Percentiles rank a stretch among this genome's conserved stretches.
These are phyloP conservation scores for Diplolepis rosae DNA, from an alignment of 2,888 invertebrate genomes.

Conservation along the genomic window DNA sequence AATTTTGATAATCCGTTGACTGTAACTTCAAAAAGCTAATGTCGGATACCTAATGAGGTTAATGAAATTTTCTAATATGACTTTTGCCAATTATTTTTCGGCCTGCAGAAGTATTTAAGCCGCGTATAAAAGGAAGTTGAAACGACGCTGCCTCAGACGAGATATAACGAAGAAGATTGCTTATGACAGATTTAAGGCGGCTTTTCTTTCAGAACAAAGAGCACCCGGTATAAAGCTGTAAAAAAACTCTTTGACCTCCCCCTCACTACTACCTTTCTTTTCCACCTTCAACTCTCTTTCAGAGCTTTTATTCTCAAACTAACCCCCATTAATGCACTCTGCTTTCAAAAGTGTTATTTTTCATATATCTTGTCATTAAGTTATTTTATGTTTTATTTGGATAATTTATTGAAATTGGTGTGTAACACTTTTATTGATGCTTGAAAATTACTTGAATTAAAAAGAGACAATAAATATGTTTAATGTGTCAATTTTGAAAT, in stretches of 20 bases:
- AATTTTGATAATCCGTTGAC: slow-evolving; percentile 8
- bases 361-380: slow-evolving; percentile 1
- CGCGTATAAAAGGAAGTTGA: neutral
- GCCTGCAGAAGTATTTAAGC: slow-evolving; percentile 21
- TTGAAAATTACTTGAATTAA: too few species aligned
- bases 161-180: slow-evolving; percentile 22
- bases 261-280: neutral
- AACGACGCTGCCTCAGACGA: neutral
- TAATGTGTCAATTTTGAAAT: neutral
- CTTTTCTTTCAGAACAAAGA: slow-evolving; percentile 35
- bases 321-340: slow-evolving; percentile 13
- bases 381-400: neutral
- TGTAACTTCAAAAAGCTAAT: slow-evolving; percentile 2
- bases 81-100: neutral
- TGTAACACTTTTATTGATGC: too few species aligned
- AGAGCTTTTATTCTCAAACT: slow-evolving; percentile 10
- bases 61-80: slow-evolving; percentile 13
- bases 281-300: slow-evolving; percentile 25
- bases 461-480: too few species aligned
- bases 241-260: slow-evolving; percentile 7
- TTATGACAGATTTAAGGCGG: slow-evolving; percentile 37
- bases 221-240: slow-evolving; percentile 4
- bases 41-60: neutral
- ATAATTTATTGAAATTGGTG: too few species aligned
- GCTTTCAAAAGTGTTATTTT: neutral